Percentiles rank a stretch among this genome's conserved stretches.
phyloP scores from a whole-genome alignment of 2,113 vertebrate species.

The Furnarius figulus region DNA sequence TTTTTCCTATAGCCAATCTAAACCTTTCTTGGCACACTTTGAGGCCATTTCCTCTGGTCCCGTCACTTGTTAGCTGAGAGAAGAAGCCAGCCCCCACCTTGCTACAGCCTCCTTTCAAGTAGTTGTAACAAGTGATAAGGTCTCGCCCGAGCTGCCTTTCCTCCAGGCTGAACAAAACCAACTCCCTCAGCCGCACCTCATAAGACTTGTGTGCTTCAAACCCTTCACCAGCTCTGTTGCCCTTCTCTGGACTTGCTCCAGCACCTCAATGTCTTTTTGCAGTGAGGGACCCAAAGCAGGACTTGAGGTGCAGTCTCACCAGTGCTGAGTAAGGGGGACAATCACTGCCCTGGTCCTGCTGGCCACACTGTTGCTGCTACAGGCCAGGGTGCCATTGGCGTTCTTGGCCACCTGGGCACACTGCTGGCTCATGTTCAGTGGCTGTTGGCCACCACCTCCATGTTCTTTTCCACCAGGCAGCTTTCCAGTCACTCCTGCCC shows the following conservation, averaged over 20 bases:
- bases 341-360: not conserved
- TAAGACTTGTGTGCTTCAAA: not conserved
- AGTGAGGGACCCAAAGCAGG: not conserved
- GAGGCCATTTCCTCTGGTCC: not conserved
- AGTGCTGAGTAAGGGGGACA: fast-evolving
- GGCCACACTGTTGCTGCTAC: not conserved
- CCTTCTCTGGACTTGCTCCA: not conserved
- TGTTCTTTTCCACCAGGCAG: not conserved
- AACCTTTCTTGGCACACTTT: not conserved
- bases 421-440: not conserved
- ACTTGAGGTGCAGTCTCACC: not conserved
- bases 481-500: not conserved
- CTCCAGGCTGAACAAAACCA: not conserved
- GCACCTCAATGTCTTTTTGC: not conserved
- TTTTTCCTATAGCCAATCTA: not conserved
- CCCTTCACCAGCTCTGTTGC: not conserved
- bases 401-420: not conserved
- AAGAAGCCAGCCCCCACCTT: not conserved
- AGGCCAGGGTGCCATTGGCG: not conserved
- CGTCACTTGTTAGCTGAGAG: not conserved
- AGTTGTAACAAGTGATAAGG: not conserved
- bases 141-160: not conserved
- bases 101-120: not conserved
- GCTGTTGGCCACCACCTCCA: not conserved
- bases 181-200: not conserved